Percentiles rank a stretch among this genome's conserved stretches.
These are phyloP conservation scores for Labia minor DNA, from an alignment of 2,888 invertebrate species.

Conservation along the genomic window DNA sequence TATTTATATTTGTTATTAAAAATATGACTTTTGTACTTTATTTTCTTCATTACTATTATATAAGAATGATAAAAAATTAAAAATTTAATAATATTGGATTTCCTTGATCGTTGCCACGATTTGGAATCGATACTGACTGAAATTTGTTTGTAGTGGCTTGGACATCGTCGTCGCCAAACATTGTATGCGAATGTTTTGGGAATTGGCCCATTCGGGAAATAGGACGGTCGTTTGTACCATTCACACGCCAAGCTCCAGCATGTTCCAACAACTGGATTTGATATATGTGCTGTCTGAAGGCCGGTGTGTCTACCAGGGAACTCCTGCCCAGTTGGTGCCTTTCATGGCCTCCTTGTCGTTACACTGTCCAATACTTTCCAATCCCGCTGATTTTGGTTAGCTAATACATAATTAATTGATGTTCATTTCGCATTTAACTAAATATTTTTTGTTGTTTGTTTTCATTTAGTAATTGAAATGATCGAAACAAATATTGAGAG, in stretches of 20 bases:
- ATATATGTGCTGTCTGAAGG: conserved; percentile 55
- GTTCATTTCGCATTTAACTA: too few species aligned
- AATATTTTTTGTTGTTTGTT: too few species aligned
- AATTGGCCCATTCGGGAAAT: conserved; percentile 47
- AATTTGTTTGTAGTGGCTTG: conserved; percentile 43
- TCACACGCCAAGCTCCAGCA: conserved; percentile 55
- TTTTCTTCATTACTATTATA: too few species aligned
- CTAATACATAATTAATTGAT: conserved; percentile 24
- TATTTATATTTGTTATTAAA: too few species aligned
- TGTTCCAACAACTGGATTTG: conserved; percentile 52
- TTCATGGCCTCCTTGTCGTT: conserved; percentile 45
- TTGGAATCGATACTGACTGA: too few species aligned
- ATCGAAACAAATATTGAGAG: too few species aligned
- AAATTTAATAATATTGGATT: too few species aligned
- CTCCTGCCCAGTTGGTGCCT: conserved; percentile 48
- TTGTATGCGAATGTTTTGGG: conserved; percentile 46
- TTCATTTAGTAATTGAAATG: too few species aligned
- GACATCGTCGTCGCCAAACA: conserved; percentile 54
- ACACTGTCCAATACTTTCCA: conserved; percentile 52
- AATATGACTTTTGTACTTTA: too few species aligned
- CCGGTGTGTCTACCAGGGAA: conserved; percentile 54
- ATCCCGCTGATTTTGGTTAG: conserved; percentile 61
- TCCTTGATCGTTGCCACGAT: too few species aligned
- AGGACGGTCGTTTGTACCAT: conserved; percentile 60
- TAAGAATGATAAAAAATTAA: too few species aligned